A percentile compares a stretch with the other conserved stretches of the same genome.
Evolutionary conservation across 2,888 invertebrate genomes (phyloP).

Genomic region (Ashinkailepas kermadecensis): DNA sequence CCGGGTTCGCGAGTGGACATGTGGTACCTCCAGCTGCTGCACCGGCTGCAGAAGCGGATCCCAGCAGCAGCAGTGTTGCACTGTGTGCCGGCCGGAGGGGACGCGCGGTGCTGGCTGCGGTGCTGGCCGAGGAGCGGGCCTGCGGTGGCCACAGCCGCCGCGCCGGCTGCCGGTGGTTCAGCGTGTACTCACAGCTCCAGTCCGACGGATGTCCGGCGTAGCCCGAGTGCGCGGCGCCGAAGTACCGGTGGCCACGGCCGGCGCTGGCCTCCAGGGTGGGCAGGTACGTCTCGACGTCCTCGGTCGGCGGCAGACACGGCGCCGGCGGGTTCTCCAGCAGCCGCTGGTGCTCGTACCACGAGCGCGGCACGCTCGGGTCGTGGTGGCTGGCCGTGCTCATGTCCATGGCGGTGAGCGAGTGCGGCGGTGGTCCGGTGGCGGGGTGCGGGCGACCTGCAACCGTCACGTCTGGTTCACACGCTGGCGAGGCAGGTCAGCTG

Average conservation of each 20-base stretch:
- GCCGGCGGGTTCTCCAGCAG: constrained; percentile 15
- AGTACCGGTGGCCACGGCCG: constrained; percentile 16
- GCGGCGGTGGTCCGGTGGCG: background rate
- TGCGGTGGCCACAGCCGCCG: no score
- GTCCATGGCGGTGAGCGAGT: background rate
- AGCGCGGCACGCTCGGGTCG: background rate
- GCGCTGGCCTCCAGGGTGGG: constrained; percentile 13
- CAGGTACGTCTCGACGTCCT: constrained; percentile 19
- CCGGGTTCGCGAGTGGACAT: no score
- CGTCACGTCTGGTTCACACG: no score
- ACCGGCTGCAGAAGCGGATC: no score
- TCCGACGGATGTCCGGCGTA: background rate
- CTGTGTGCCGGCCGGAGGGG: no score
- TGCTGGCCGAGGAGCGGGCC: no score
- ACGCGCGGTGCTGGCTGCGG: no score
- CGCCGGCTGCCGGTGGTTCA: no score
- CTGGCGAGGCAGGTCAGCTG: no score
- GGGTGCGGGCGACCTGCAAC: background rate
- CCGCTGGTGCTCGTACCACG: constrained; percentile 17
- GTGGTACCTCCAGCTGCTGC: no score
- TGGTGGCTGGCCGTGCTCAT: constrained; percentile 21
- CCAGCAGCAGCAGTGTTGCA: no score
- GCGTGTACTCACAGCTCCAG: background rate
- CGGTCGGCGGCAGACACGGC: constrained; percentile 3
- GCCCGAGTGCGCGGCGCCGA: constrained; percentile 7